Evolutionary conservation across 1,140 invertebrate species (phyloP).

Genomic region (Pogonomyrmex californicus): DNA sequence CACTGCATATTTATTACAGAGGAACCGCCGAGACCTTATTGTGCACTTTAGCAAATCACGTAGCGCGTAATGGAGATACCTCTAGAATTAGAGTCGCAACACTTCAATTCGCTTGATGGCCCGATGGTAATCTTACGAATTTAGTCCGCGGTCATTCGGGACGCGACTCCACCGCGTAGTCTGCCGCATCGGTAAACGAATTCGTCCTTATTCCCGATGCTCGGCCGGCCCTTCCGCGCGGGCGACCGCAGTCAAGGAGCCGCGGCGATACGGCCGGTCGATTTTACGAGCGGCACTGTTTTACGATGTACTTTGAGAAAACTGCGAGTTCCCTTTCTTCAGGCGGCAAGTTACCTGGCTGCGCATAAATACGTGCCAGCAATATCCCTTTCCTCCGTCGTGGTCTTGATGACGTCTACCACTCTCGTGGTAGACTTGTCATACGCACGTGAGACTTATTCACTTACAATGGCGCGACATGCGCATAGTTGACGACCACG

Average conservation of each 20-base stretch:
- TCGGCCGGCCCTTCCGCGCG: constrained; percentile 10
- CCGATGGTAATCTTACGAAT: constrained; percentile 52
- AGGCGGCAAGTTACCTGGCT: constrained; percentile 32
- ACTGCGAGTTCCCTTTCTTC: constrained; percentile 40
- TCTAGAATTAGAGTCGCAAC: constrained; percentile 31
- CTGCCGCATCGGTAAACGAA: constrained; percentile 45
- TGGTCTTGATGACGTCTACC: neutral
- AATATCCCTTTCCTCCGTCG: constrained; percentile 43
- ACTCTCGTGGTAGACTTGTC: neutral
- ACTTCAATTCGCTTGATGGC: constrained; percentile 51
- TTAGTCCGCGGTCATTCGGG: constrained; percentile 27
- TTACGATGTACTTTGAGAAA: constrained; percentile 69
- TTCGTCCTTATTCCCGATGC: constrained; percentile 64
- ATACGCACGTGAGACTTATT: neutral
- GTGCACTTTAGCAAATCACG: constrained; percentile 48
- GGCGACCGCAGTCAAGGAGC: neutral
- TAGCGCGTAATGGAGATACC: constrained; percentile 25
- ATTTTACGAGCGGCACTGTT: constrained; percentile 73
- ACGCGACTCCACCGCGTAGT: constrained; percentile 18
- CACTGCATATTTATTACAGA: constrained; percentile 27
- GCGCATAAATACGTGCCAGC: constrained; percentile 45
- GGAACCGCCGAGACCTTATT: constrained; percentile 6
- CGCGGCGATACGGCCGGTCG: constrained; percentile 49
- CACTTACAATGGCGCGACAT: neutral
- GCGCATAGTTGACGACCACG: neutral